Percentiles rank a stretch among this genome's conserved stretches.
Evolutionary conservation across 1,140 invertebrate species (phyloP).

Genomic region (Sinonovacula constricta): DNA sequence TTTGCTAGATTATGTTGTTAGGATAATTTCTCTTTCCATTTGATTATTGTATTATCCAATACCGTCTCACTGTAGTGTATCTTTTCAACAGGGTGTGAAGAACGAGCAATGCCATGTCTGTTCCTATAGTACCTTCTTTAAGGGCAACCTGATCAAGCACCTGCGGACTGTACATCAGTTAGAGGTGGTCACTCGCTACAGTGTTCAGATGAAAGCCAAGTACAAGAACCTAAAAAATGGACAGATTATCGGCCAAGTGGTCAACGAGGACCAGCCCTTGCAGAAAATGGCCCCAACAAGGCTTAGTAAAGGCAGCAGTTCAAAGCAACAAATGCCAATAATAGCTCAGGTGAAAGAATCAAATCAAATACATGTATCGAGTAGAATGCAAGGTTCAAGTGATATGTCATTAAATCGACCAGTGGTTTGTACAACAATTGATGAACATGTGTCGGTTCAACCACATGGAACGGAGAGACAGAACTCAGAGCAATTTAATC

Average conservation of each 20-base stretch:
- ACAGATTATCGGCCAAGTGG: constrained; percentile 12
- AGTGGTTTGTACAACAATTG: background rate
- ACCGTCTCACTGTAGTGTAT: too few relatives aligned
- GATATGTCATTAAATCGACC: background rate
- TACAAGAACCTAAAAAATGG: constrained; percentile 40
- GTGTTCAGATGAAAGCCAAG: constrained; percentile 36
- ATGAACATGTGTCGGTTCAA: too few relatives aligned
- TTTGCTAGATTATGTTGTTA: too few relatives aligned
- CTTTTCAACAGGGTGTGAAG: constrained; percentile 37
- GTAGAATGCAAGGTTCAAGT: background rate
- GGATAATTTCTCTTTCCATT: too few relatives aligned
- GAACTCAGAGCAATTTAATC: too few relatives aligned
- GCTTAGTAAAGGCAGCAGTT: background rate
- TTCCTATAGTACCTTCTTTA: constrained; percentile 35
- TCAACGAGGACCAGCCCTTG: background rate
- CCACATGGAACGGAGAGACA: too few relatives aligned
- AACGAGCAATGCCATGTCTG: constrained; percentile 37
- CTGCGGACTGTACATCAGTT: constrained; percentile 35
- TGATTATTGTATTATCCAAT: too few relatives aligned
- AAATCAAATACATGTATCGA: background rate
- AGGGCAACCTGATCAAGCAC: constrained; percentile 30
- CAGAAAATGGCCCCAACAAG: background rate
- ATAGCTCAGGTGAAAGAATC: background rate
- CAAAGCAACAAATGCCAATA: background rate
- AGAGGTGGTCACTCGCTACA: constrained; percentile 27